Conservation (phyloP, 2,113 vertebrate genomes). For the Takifugu bimaculatus region DNA sequence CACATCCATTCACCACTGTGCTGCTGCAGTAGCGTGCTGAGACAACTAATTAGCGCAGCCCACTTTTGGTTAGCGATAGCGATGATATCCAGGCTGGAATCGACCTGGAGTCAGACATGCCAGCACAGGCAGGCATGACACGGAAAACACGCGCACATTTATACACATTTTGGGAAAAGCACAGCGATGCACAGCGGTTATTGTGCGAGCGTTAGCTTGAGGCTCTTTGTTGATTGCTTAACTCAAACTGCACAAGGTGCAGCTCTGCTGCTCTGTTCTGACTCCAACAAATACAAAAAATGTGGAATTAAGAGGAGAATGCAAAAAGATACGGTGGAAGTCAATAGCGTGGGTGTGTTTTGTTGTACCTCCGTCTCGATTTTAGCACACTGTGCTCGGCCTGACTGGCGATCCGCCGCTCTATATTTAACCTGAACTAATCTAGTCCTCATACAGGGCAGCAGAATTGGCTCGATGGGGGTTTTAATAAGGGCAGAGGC, state of each 20-base stretch:
- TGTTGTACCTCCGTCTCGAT: not conserved
- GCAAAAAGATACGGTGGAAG: too few relatives aligned
- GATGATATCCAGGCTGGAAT: constrained; percentile 49
- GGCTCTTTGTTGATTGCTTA: constrained; percentile 61
- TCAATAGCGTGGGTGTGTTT: too few relatives aligned
- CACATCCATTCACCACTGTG: constrained; percentile 72
- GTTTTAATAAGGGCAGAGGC: constrained; percentile 34
- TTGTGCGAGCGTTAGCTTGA: constrained; percentile 55
- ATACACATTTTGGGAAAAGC: not conserved
- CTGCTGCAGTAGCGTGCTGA: constrained; percentile 70
- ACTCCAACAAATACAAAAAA: constrained; percentile 26
- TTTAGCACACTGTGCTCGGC: not conserved
- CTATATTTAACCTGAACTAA: constrained; percentile 25
- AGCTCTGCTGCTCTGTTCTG: constrained; percentile 6
- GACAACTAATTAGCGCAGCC: constrained; percentile 75
- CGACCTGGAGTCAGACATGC: constrained; percentile 51
- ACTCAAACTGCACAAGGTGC: constrained; percentile 42
- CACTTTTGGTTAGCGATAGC: constrained; percentile 65
- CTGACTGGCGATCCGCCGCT: not conserved
- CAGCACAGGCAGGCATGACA: constrained; percentile 16
- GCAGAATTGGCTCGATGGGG: constrained; percentile 1
- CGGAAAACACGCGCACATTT: constrained; percentile 8
- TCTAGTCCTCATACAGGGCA: constrained; percentile 1
- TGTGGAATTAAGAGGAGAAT: constrained; percentile 12
- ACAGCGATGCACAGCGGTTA: not conserved